Base-by-base conservation (phyloP, 2,113 vertebrate genomes). In the Antidorcas marsupialis region DNA sequence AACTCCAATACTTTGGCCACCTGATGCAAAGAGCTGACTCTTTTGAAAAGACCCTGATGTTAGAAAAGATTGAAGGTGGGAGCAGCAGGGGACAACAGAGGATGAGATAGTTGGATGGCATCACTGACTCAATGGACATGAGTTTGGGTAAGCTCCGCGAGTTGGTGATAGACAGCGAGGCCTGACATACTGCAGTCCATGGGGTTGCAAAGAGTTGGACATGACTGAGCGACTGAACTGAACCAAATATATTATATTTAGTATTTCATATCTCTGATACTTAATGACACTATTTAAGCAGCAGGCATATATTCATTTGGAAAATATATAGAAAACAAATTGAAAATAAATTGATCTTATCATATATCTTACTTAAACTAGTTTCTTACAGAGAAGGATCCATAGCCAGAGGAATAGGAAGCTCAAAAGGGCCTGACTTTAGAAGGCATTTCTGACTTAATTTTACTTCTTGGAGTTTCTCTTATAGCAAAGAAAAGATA, bases 271-370 rank as follows among this genome's bases (percentile, higher is more conserved):
- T 67, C 14, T 98, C 55, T 97, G 21, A 90, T 39, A 21, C 15
- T 17, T 78, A 97, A 87, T n/a, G 15, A 21, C 89, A 28, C 21
- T 92, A 14, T 95, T 83, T 79, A 92, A 97, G 79, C 53, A 96
- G 0, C 7, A 85, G 45, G 15, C 23, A 94, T 87, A 39, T 67
- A 2, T 50, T 97, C 17, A 15, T 83, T 96, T 98, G 82, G 33
- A 96, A 98, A 97, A 97, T 94, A 97, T 79, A 64, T 87, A 87
- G 53, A 91, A 88, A 28, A 84, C 95, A 97, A 95, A 94, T 6
- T 6, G 39, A 62, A 33, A 50, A 94, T 82, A 84, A 97, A 93
- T 30, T 47, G 13, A 30, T 47, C 87, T 97, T 95, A 96, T 95
- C 91, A 87, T 57, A 33, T 47, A 50, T 79, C 76, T 92, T 60